Conservation (phyloP, 2,888 invertebrate genomes). For the Eristalinus sepulchralis region DNA sequence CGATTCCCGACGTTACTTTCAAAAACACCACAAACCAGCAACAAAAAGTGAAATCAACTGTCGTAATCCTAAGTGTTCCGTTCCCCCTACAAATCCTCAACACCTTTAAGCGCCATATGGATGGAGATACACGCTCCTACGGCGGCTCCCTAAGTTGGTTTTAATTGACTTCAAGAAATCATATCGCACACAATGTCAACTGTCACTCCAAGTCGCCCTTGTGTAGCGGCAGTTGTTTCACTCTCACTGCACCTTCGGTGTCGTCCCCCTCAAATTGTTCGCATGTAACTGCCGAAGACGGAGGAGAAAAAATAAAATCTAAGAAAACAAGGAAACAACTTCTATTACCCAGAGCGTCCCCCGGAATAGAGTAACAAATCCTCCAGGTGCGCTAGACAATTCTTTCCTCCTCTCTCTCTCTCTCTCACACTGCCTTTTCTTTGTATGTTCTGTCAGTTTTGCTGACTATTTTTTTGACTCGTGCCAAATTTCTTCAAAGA, state of each 20-base stretch:
- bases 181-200: constrained; percentile 55
- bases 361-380: constrained; percentile 53
- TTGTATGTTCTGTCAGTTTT: not conserved
- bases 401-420: constrained; percentile 3
- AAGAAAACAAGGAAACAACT: constrained; percentile 19
- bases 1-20: too few species aligned
- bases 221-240: constrained; percentile 58
- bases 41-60: too few species aligned
- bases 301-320: constrained; percentile 18
- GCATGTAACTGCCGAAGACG: constrained; percentile 21
- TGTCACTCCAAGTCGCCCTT: constrained; percentile 58
- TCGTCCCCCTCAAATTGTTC: constrained; percentile 55
- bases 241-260: constrained; percentile 25
- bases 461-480: constrained; percentile 42
- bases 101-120: not conserved
- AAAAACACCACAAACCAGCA: too few species aligned
- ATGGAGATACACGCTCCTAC: not conserved
- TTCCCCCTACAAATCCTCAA: not conserved
- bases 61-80: too few species aligned
- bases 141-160: not conserved
- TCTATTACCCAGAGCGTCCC: constrained; percentile 48
- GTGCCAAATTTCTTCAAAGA: constrained; percentile 56
- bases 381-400: constrained; percentile 66
- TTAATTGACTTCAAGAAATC: constrained; percentile 56
- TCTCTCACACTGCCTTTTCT: not conserved